phyloP scores from a whole-genome alignment of 2,113 vertebrate genomes.

The Mugil cephalus region DNA sequence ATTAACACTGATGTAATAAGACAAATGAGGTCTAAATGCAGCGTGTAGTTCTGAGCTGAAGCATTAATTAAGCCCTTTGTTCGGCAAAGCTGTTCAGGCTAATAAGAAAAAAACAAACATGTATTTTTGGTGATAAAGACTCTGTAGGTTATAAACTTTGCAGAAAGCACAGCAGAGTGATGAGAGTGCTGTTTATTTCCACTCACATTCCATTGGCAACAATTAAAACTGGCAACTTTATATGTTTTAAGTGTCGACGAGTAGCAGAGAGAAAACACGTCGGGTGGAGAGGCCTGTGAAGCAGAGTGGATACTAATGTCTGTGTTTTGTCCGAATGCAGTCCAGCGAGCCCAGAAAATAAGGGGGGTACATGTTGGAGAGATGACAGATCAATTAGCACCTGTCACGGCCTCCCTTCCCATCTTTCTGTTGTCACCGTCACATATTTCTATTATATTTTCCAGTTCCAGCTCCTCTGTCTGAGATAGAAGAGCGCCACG shows the following conservation, averaged over 20 bases:
- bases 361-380: constrained; percentile 23
- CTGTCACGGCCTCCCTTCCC: constrained; percentile 21
- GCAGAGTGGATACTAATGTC: not conserved
- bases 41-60: constrained; percentile 17
- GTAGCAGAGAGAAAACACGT: constrained; percentile 1
- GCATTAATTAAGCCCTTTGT: constrained; percentile 14
- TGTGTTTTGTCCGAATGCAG: constrained; percentile 15
- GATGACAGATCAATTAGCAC: constrained; percentile 57
- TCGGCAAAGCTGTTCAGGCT: not conserved
- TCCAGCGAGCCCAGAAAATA: constrained; percentile 1
- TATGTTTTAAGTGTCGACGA: not conserved
- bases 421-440: constrained; percentile 21
- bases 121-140: constrained; percentile 9
- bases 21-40: constrained; percentile 34
- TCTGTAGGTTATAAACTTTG: constrained; percentile 10
- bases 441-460: constrained; percentile 13
- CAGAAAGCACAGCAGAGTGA: not conserved
- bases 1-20: constrained; percentile 32
- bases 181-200: not conserved
- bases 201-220: too few relatives aligned
- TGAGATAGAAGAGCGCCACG: constrained; percentile 10
- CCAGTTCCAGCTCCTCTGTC: not conserved
- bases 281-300: not conserved
- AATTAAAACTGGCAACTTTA: too few relatives aligned
- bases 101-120: not conserved